Evolutionary conservation across 1,140 invertebrate genomes (phyloP).

Genomic region (Capitella teleta): DNA sequence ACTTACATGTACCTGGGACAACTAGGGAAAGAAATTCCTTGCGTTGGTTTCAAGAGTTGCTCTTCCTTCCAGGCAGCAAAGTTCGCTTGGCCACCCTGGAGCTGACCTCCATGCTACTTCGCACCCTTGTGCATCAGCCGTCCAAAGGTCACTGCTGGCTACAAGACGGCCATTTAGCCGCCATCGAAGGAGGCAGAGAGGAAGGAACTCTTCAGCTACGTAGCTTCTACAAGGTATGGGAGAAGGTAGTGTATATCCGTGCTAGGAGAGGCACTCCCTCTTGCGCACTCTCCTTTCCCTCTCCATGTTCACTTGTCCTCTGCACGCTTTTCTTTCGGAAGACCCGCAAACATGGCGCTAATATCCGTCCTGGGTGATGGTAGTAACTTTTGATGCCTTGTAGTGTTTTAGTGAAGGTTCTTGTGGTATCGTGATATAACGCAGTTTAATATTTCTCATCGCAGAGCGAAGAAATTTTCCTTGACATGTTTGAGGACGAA

Average conservation of each 20-base stretch:
- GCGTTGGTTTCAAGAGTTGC: background rate
- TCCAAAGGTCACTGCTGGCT: constrained; percentile 48
- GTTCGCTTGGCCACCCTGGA: constrained; percentile 87
- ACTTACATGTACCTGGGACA: too few species aligned
- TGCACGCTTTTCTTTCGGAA: too few species aligned
- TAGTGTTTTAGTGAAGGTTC: too few species aligned
- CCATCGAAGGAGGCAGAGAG: constrained; percentile 67
- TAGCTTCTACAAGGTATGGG: constrained; percentile 76
- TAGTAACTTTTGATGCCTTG: too few species aligned
- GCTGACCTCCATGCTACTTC: constrained; percentile 67
- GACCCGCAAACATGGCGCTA: too few species aligned
- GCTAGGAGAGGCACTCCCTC: too few species aligned
- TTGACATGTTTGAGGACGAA: constrained; percentile 99
- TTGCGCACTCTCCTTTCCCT: too few species aligned
- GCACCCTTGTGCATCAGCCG: constrained; percentile 43
- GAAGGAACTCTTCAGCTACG: constrained; percentile 74
- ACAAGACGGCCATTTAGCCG: constrained; percentile 53
- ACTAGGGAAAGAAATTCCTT: too few species aligned
- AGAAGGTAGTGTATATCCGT: constrained; percentile 10
- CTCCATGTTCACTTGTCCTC: too few species aligned
- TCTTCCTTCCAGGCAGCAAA: constrained; percentile 49
- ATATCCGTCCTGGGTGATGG: too few species aligned
- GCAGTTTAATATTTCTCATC: constrained; percentile 13
- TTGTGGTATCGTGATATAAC: too few species aligned
- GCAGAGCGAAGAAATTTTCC: constrained; percentile 90